Evolutionary conservation across 2,888 invertebrate genomes (phyloP).

Genomic region (Rhopalosiphum nymphaeae): DNA sequence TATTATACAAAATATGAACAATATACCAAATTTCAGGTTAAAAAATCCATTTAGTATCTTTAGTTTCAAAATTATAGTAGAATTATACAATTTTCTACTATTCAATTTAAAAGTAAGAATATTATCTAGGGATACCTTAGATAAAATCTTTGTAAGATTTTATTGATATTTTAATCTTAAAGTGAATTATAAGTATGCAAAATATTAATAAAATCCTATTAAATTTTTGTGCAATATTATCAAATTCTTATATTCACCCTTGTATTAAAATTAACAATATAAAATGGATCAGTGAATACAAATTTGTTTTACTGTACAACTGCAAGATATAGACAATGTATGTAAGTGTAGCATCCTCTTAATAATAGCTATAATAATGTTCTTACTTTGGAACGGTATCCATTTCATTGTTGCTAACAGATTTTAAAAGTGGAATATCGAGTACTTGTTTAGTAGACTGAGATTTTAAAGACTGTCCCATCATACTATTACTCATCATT

Average conservation of each 20-base stretch:
- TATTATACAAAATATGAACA: not conserved
- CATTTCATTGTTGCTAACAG: constrained; percentile 63
- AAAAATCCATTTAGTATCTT: not conserved
- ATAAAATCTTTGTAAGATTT: not conserved
- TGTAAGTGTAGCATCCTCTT: not conserved
- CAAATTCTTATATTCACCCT: not conserved
- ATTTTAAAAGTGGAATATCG: constrained; percentile 46
- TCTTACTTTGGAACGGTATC: constrained; percentile 65
- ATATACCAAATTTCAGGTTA: not conserved
- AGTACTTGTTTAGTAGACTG: constrained; percentile 38
- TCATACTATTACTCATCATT: constrained; percentile 36
- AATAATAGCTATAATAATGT: not conserved
- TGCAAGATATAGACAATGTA: not conserved
- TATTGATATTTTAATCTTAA: not conserved
- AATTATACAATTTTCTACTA: not conserved
- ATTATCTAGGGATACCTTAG: not conserved
- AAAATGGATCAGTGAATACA: not conserved
- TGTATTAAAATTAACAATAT: not conserved
- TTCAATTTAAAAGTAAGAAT: not conserved
- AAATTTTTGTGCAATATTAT: not conserved
- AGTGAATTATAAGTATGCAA: not conserved
- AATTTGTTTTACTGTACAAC: not conserved
- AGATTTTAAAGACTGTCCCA: constrained; percentile 38
- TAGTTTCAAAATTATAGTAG: not conserved
- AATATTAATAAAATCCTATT: not conserved